A percentile compares a stretch with the other conserved stretches of the same genome.
Evolutionary conservation across 92 coral and sea anemone species (phyloP).

Genomic region (Desmophyllum pertusum): DNA sequence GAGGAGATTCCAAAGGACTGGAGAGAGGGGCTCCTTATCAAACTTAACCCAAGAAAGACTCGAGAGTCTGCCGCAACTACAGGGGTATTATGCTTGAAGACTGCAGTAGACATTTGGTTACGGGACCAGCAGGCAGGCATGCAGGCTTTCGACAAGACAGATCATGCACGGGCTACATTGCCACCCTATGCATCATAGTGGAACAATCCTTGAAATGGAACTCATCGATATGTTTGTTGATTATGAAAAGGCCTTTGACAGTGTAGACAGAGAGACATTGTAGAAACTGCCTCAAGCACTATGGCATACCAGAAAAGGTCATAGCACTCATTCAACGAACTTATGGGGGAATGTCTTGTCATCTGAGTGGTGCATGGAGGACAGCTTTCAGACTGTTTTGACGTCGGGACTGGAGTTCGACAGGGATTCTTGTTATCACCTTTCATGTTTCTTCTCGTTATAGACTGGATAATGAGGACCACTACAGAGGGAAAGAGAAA

Average conservation of each 20-base stretch:
- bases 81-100: no score
- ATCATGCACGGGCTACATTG: neutral
- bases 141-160: no score
- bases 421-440: neutral
- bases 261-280: neutral
- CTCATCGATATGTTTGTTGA: neutral
- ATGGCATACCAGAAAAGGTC: neutral
- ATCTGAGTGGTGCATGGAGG: neutral
- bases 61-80: no score
- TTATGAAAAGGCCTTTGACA: neutral
- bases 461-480: no score
- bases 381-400: neutral
- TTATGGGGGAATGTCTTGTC: neutral
- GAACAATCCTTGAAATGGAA: neutral
- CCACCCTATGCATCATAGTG: neutral
- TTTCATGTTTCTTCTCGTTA: no score
- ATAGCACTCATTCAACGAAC: neutral
- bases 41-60: no score
- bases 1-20: no score
- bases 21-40: no score
- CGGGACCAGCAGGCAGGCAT: no score
- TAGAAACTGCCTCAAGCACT: no score
- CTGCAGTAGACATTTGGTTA: no score
- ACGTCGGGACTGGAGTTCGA: neutral
- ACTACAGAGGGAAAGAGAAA: no score